Base-by-base conservation (phyloP, 2,113 vertebrate genomes). In the Lates calcarifer region DNA sequence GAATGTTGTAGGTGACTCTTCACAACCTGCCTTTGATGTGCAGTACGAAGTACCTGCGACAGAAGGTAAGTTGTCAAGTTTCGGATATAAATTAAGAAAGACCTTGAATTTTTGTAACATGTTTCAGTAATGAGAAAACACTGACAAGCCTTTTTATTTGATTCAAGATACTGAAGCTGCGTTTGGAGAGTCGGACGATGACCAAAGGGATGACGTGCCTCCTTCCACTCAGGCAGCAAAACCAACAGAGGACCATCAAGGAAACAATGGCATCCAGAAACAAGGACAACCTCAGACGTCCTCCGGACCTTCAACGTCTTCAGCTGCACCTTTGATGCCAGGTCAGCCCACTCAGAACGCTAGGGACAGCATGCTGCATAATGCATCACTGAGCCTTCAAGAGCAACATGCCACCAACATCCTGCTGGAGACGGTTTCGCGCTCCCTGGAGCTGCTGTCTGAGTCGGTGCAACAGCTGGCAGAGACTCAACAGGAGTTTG, bases 401-500 rank as follows among this genome's bases (percentile, higher is more conserved):
- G 94, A 96, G 92, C 95, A 96, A 90, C 95, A 95, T 5, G 83
- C 93, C 77, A 91, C 93, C 74, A 95, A 95, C 83, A 79, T 93
- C 41, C 84, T 95, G 72, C 88, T 96, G 82, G 92, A 91, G 79
- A 94, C 95, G 0, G 93, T 95, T 26, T 95, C 95, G 0, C 95
- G 94, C 77, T 96, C 95, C 1, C 89, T 96, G 35, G 94, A 95
- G 92, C 91, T 95, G 10, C 92, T 96, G 79, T 92, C 95, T 0
- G 94, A 95, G 92, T 95, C 95, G 0, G 90, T 95, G 82, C 95
- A 95, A 91, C 94, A 95, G 91, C 88, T 95, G 55, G 94, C 94
- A 1, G 95, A 95, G 88, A 95, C 94, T 0, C 95, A 96, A 90
- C 94, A 95, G 89, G 94, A 95, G 85, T 96, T 96, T 71, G 92